Percentiles rank a stretch among this genome's conserved stretches.
These are phyloP conservation scores for Stratiolaelaps scimitus DNA, from an alignment of 1,140 invertebrate species.

Conservation along the genomic window DNA sequence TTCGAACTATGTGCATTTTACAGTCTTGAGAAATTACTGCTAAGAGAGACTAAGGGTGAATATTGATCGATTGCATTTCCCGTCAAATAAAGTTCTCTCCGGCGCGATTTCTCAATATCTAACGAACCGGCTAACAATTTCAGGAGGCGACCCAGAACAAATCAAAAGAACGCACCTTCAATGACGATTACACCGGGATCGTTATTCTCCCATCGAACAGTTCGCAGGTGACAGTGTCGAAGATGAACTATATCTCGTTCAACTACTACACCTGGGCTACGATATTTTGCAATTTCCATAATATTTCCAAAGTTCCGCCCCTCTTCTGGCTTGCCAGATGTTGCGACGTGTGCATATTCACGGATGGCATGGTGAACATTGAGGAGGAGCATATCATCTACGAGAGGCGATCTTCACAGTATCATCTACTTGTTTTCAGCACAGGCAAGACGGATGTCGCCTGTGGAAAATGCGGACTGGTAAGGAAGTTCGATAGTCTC, in stretches of 20 bases:
- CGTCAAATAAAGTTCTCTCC: too few species aligned
- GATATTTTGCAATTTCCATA: background rate
- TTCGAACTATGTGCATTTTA: too few species aligned
- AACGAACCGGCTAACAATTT: too few species aligned
- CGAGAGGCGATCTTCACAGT: background rate
- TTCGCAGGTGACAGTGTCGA: background rate
- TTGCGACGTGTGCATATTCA: background rate
- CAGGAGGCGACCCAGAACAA: too few species aligned
- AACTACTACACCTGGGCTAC: conserved; percentile 6
- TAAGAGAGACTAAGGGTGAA: too few species aligned
- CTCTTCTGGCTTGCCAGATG: background rate
- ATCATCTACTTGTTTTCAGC: background rate
- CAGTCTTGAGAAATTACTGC: too few species aligned
- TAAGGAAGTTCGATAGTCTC: background rate
- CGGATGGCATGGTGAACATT: background rate
- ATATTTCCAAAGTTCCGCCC: background rate
- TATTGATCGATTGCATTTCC: too few species aligned
- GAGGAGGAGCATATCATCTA: background rate
- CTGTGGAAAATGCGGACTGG: background rate
- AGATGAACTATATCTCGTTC: background rate
- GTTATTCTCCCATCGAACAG: background rate
- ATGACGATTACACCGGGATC: background rate
- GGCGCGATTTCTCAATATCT: too few species aligned
- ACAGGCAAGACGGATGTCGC: conserved; percentile 3
- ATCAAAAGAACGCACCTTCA: too few species aligned